A percentile compares a stretch with the other conserved stretches of the same genome.
phyloP scores from a whole-genome alignment of 2,888 invertebrate species.

The Mamestra brassicae region DNA sequence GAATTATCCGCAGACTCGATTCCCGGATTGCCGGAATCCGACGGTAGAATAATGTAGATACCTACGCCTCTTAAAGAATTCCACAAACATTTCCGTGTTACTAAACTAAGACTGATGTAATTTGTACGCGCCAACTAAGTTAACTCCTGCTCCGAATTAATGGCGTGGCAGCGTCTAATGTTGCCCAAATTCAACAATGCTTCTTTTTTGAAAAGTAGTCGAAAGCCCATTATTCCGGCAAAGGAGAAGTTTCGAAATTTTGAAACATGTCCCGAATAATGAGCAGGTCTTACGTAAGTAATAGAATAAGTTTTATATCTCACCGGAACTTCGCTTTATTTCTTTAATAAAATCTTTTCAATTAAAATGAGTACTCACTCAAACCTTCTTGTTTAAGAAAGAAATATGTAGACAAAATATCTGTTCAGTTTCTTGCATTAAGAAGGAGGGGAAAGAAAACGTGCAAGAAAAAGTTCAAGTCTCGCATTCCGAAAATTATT shows the following conservation, averaged over 20 bases:
- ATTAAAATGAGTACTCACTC: constrained; percentile 35
- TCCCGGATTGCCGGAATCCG: constrained; percentile 75
- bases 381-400: constrained; percentile 15
- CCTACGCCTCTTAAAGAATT: constrained; percentile 76
- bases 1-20: constrained; percentile 80
- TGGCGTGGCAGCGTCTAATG: constrained; percentile 77
- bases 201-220: constrained; percentile 70
- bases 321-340: constrained; percentile 26
- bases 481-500: constrained; percentile 43
- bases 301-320: constrained; percentile 70
- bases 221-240: constrained; percentile 62
- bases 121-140: constrained; percentile 79
- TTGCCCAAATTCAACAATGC: constrained; percentile 72
- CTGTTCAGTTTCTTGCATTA: constrained; percentile 12
- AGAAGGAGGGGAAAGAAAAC: constrained; percentile 24
- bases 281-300: constrained; percentile 65
- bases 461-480: constrained; percentile 5
- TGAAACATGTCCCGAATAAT: constrained; percentile 73
- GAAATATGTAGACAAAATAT: constrained; percentile 31
- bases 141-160: constrained; percentile 82
- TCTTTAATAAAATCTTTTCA: constrained; percentile 43
- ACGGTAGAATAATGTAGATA: constrained; percentile 73
- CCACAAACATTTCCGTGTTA: constrained; percentile 77
- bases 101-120: constrained; percentile 84
- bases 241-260: constrained; percentile 67